Evolutionary conservation across 2,113 vertebrate species (phyloP), one percentile per base, ranked within the genome.

Genomic region (Anhinga anhinga): DNA sequence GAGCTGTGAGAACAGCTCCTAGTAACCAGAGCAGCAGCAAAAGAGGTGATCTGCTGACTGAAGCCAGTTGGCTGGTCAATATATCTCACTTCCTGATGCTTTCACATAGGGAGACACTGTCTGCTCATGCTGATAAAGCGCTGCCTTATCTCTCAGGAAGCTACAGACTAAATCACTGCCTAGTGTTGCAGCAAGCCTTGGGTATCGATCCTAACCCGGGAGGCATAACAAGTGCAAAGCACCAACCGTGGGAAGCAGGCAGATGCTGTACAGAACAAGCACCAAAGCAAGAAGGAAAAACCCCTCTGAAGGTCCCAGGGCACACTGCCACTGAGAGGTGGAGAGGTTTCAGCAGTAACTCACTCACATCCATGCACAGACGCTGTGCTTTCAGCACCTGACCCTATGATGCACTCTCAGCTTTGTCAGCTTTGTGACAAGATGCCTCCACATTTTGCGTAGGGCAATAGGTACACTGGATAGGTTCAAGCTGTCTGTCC

Each of bases 241-340:
- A 93, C 50, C 79, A 76, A 45, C 70, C 2, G 2, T 27, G 58
- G 70, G 49, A 92, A 95, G 42, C 36, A 95, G 49, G 74, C 26
- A n/a, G 67, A 89, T 17, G 71, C 67, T 73, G 70, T 74, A 91
- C 32, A 82, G 79, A 89, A 61, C 0, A 26, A 70, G 45, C 71
- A 90, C n/a, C 26, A 83, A 95, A 96, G 52, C 85, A 93, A 85
- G 62, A 90, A 56, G 17, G 17, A 83, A 58, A 65, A 94, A 91
- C 22, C 65, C 52, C 29, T 62, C 52, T 70, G 59, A 94, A 91
- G 23, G 50, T 71, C 53, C 45, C 84, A 95, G 34, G 93, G 49
- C 62, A 79, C 70, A 42, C 27, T 45, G 49, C 10, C 72, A 91
- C 44, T 0, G 1, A 85, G 32, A 74, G 20, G 73, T 14, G 4